phyloP scores from a whole-genome alignment of 1,140 invertebrate species.

The Aphidius gifuensis region DNA sequence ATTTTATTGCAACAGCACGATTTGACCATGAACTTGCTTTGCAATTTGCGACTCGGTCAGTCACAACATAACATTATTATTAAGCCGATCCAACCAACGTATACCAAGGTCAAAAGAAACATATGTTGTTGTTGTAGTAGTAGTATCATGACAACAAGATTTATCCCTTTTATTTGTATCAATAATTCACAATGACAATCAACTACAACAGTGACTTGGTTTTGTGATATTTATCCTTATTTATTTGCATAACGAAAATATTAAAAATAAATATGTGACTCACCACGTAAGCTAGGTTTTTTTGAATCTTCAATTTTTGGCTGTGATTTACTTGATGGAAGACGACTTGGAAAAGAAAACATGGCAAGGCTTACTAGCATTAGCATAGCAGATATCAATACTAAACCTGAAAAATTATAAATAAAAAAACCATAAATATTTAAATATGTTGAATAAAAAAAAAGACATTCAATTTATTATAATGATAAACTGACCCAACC shows the following conservation, averaged over 20 bases:
- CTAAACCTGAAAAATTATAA: constrained; percentile 59
- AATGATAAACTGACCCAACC: constrained; percentile 66
- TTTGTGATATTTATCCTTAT: too few relatives aligned
- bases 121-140: too few relatives aligned
- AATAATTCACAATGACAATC: too few relatives aligned
- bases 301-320: constrained; percentile 52
- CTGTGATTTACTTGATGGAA: constrained; percentile 56
- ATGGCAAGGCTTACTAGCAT: constrained; percentile 78
- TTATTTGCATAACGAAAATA: too few relatives aligned
- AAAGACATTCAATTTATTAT: constrained; percentile 7
- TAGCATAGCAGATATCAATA: constrained; percentile 76
- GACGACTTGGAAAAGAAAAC: constrained; percentile 80
- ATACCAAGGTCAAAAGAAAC: too few relatives aligned
- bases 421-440: neutral
- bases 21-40: constrained; percentile 45
- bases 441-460: neutral
- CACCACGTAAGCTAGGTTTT: constrained; percentile 61
- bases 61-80: constrained; percentile 37
- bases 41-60: constrained; percentile 40
- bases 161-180: too few relatives aligned
- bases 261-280: constrained; percentile 19
- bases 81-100: constrained; percentile 15
- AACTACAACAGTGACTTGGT: too few relatives aligned
- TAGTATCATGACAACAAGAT: too few relatives aligned
- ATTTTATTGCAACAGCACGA: constrained; percentile 10